These are phyloP conservation scores for Diplosoma virens DNA, from an alignment of 23 tunicate genomes.

Conservation along the genomic window DNA sequence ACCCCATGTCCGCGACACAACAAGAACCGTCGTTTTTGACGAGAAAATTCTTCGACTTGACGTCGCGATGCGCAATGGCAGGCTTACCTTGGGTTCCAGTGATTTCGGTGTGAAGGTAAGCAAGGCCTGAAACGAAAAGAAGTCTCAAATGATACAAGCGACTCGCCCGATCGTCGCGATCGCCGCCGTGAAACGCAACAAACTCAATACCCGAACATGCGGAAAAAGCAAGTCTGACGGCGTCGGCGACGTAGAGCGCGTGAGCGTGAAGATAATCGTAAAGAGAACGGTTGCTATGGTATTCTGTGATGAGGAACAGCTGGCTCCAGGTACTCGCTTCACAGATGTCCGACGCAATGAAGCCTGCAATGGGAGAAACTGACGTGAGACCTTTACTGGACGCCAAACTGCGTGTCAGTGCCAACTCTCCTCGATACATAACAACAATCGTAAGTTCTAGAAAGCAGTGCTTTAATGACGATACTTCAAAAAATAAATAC, in stretches of 20 bases:
- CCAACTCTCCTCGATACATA: too few relatives aligned
- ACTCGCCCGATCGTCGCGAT: too few relatives aligned
- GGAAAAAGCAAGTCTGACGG: slow-evolving; percentile 69
- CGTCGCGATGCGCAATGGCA: slow-evolving; percentile 96
- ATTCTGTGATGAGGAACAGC: slow-evolving; percentile 90
- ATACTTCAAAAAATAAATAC: too few relatives aligned
- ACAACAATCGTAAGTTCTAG: too few relatives aligned
- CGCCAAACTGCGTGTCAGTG: too few relatives aligned
- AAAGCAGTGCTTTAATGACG: too few relatives aligned
- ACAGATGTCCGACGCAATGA: slow-evolving; percentile 82
- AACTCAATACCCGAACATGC: slow-evolving; percentile 80
- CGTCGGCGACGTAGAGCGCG: slow-evolving; percentile 40
- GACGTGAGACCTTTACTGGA: too few relatives aligned
- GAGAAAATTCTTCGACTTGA: slow-evolving; percentile 91
- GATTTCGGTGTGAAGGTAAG: slow-evolving; percentile 93
- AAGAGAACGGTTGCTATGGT: slow-evolving; percentile 82
- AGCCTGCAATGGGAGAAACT: too few relatives aligned
- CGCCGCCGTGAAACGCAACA: too few relatives aligned
- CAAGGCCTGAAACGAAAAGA: slow-evolving; percentile 47
- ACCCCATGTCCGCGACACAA: slow-evolving; percentile 96
- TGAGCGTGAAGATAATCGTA: slow-evolving; percentile 69
- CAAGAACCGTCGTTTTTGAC: slow-evolving; percentile 88
- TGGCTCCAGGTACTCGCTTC: slow-evolving; percentile 74
- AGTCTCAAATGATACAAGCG: background rate
- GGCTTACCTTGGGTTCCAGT: slow-evolving; percentile 97